Percentiles rank a stretch among this genome's conserved stretches.
phyloP scores from a whole-genome alignment of 1,140 invertebrate species.

The Sminthurides bifidus region DNA sequence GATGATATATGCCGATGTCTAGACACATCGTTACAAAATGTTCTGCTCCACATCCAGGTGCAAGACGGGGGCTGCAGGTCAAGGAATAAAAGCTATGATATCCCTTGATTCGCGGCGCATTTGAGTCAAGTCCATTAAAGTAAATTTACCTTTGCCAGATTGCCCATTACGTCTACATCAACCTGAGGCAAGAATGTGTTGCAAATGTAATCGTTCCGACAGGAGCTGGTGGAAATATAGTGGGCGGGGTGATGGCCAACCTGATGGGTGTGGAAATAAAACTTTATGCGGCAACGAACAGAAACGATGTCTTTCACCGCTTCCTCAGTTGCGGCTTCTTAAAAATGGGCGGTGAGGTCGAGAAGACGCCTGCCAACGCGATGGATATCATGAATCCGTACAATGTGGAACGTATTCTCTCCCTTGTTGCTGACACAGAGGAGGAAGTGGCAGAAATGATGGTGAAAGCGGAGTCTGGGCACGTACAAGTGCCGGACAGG shows the following conservation, averaged over 20 bases:
- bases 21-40: too few relatives aligned
- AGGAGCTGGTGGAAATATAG: conserved; percentile 40
- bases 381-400: conserved; percentile 43
- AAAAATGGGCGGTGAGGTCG: conserved; percentile 29
- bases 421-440: conserved; percentile 33
- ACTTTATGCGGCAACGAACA: conserved; percentile 38
- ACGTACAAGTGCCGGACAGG: conserved; percentile 31
- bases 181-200: conserved; percentile 34
- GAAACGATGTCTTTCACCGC: conserved; percentile 36
- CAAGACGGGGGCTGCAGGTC: too few relatives aligned
- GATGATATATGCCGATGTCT: too few relatives aligned
- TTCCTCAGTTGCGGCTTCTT: conserved; percentile 36
- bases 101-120: too few relatives aligned
- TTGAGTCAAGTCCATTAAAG: background rate
- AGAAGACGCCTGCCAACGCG: conserved; percentile 37
- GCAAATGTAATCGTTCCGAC: conserved; percentile 39
- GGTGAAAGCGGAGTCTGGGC: conserved; percentile 32
- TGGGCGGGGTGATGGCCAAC: conserved; percentile 38
- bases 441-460: conserved; percentile 33
- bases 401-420: conserved; percentile 40
- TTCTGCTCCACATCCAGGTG: too few relatives aligned
- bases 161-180: conserved; percentile 41
- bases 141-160: conserved; percentile 12
- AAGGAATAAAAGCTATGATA: too few relatives aligned
- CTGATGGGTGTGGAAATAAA: conserved; percentile 39